Evolutionary conservation across 2,797 vertebrate species (phyloP).

Genomic region (Sebastes kiyomatsui): DNA sequence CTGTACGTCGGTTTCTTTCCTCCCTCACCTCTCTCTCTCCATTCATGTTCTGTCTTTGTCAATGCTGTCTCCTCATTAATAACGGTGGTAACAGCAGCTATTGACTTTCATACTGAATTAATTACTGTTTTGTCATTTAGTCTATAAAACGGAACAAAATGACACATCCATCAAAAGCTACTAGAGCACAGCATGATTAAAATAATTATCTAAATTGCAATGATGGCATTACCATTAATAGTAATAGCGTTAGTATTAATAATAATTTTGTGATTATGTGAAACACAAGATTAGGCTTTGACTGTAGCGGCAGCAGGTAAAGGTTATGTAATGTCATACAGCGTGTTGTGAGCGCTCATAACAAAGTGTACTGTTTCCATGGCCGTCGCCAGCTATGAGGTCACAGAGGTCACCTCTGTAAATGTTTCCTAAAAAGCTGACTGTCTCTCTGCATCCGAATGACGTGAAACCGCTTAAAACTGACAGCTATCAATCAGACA

Average conservation of each 20-base stretch:
- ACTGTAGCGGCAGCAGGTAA: too few relatives aligned
- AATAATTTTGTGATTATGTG: background rate
- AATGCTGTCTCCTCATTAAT: background rate
- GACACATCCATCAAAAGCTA: background rate
- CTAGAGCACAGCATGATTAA: background rate
- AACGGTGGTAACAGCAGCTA: background rate
- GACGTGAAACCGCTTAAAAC: too few relatives aligned
- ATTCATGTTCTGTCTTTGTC: background rate
- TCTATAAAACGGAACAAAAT: background rate
- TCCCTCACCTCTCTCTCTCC: background rate
- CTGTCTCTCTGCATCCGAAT: too few relatives aligned
- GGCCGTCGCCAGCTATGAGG: too few relatives aligned
- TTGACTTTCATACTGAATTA: background rate
- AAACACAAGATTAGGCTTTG: background rate
- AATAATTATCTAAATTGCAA: background rate
- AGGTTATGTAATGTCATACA: background rate
- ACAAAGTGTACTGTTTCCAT: background rate
- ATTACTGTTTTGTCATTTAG: background rate
- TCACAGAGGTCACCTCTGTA: too few relatives aligned
- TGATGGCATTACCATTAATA: background rate
- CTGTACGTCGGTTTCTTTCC: constrained; percentile 82
- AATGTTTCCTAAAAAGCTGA: too few relatives aligned
- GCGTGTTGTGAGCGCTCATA: background rate
- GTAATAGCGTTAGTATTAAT: background rate
- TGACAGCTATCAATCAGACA: too few relatives aligned